These are phyloP conservation scores for Turritopsis dohrnii DNA, from an alignment of 30 jellyfish, hydroid and myxozoan species.

Conservation along the genomic window DNA sequence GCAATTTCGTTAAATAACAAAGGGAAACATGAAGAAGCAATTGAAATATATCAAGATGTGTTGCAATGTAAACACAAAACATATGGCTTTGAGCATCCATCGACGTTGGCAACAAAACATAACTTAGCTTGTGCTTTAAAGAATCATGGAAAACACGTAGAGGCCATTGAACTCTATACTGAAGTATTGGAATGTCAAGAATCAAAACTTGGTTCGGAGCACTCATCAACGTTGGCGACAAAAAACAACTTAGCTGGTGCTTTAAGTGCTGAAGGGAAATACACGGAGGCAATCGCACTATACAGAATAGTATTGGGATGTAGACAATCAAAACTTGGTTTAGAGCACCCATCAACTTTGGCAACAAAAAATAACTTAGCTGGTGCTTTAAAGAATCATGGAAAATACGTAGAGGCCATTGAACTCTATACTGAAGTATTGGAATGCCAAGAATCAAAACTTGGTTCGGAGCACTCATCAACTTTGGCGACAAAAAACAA, in stretches of 20 bases:
- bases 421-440: not conserved
- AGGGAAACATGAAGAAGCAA: slow-evolving; percentile 15
- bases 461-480: slow-evolving; percentile 9
- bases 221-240: slow-evolving; percentile 5
- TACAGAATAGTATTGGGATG: not conserved
- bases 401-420: slow-evolving; percentile 13
- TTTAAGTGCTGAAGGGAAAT: not conserved
- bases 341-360: slow-evolving; percentile 9
- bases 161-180: not conserved
- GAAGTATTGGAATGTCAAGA: not conserved
- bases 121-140: not conserved
- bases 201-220: not conserved
- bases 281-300: not conserved
- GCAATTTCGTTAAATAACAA: not conserved
- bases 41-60: not conserved
- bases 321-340: not conserved
- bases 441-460: not conserved
- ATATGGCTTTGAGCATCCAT: slow-evolving; percentile 7
- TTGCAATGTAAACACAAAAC: not conserved
- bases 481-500: slow-evolving; percentile 1
- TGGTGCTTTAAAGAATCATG: not conserved
- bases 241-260: not conserved
- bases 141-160: not conserved
- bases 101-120: not conserved
- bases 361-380: slow-evolving; percentile 6